Conservation (phyloP, 2,113 vertebrate genomes). For the Cavia aperea region DNA sequence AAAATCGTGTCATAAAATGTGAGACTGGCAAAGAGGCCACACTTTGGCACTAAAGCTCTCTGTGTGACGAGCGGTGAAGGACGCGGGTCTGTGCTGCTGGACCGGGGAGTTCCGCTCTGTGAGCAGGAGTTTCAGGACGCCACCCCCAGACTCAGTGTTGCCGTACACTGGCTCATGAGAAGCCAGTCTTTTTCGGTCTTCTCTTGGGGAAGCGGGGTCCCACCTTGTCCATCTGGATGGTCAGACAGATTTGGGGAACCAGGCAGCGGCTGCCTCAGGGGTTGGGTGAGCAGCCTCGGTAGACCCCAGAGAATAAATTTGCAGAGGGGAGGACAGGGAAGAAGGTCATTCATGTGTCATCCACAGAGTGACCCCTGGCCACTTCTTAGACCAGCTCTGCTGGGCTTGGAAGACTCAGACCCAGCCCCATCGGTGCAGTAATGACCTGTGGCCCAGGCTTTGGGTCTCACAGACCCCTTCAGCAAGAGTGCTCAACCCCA, state of each 20-base stretch:
- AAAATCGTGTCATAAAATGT: background rate
- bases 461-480: background rate
- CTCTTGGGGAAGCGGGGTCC: background rate
- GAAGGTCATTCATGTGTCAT: background rate
- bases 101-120: background rate
- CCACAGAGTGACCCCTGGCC: background rate
- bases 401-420: background rate
- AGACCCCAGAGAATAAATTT: background rate
- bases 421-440: background rate
- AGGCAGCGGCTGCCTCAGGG: background rate
- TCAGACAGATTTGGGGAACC: background rate
- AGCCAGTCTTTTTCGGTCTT: background rate
- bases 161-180: background rate
- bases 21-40: background rate
- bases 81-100: background rate
- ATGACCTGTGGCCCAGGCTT: background rate
- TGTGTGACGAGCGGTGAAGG: too few relatives aligned
- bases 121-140: background rate
- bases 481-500: background rate
- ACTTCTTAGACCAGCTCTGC: background rate
- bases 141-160: background rate
- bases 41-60: background rate
- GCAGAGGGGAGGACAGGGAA: background rate
- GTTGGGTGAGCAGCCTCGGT: background rate
- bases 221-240: background rate